Evolutionary conservation across 2,113 vertebrate species (phyloP), one percentile per base, ranked within the genome.

Genomic region (Tringa solitaria): DNA sequence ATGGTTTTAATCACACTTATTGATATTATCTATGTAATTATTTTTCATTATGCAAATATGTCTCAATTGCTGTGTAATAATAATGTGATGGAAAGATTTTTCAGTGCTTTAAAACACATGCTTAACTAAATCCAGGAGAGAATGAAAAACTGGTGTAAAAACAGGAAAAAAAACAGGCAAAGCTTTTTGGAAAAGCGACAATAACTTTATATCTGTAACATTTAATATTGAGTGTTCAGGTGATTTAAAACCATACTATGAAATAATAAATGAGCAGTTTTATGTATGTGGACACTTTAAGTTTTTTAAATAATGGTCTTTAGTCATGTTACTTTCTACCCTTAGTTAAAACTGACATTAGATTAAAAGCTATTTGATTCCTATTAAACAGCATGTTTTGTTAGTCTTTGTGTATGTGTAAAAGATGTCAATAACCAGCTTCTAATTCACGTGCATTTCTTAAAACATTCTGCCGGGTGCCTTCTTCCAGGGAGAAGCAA

Each of bases 31-130:
- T 75, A 37, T 14, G 24, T 89, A 94, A 93, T 95, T 96, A 95
- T 94, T 97, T 97, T 96, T 97, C 91, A 96, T 94, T 96, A 96
- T 94, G 94, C 87, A 96, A 93, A 96, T 96, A 93, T 60, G 28
- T 59, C 81, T 94, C 46, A 43, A 48, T 85, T 84, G 93, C 69
- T 85, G 54, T 69, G 57, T 15, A 74, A 87, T 54, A 65, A 37
- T 30, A 92, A 67, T 19, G 28, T 6, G 32, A 82, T 15, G 46
- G 54, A 70, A 64, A 33, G 11, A 60, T 46, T 51, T 91, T 72
- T 48, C 61, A 60, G 64, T 76, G 60, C 53, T 96, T 50, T 92
- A 79, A 92, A 95, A 74, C 39, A 46, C 48, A 59, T 10, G 30
- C 33, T 81, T 64, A 76, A 61, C 64, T 65, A 67, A 86, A 97